Evolutionary conservation across 2,113 vertebrate genomes (phyloP).

Genomic region (Muscicapa adusta): DNA sequence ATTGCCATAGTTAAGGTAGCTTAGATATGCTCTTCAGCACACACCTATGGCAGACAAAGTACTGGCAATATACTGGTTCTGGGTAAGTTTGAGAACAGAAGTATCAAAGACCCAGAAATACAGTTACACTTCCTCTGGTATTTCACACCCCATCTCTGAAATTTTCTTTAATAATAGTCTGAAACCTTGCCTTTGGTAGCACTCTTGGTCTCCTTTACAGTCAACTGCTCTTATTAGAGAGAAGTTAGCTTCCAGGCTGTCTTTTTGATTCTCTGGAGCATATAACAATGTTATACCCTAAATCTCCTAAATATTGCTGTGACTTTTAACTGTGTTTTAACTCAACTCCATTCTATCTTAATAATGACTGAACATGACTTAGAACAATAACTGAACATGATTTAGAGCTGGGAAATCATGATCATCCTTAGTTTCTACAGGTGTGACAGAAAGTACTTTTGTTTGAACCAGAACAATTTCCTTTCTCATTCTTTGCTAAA

Average conservation of each 20-base stretch:
- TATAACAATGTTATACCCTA: not conserved
- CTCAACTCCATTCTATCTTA: not conserved
- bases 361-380: not conserved
- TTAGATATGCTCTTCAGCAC: not conserved
- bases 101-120: not conserved
- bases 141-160: not conserved
- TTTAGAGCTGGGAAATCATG: not conserved
- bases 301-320: not conserved
- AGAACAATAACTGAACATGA: not conserved
- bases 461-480: not conserved
- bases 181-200: not conserved
- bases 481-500: not conserved
- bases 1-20: not conserved
- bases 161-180: not conserved
- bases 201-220: not conserved
- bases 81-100: not conserved
- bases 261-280: not conserved
- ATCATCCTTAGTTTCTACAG: not conserved
- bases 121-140: not conserved
- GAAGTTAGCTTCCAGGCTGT: not conserved
- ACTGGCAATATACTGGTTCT: not conserved
- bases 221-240: not conserved
- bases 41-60: not conserved
- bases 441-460: not conserved
- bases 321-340: not conserved